Conservation (phyloP, 2,797 vertebrate species). For the Lutjanus campechanus region DNA sequence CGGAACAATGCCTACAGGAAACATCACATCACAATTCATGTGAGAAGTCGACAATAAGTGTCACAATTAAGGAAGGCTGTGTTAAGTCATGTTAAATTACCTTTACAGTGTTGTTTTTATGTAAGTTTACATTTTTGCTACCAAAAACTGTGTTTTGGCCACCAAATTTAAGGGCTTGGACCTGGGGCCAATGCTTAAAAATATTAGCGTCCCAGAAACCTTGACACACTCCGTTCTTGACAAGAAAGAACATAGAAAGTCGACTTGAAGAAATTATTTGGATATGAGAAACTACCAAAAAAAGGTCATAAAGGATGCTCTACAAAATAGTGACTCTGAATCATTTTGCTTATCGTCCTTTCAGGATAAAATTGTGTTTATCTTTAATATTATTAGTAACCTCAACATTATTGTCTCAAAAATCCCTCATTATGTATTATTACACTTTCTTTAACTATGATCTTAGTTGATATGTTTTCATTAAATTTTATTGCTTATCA, state of each 20-base stretch:
- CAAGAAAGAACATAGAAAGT: not conserved
- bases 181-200: too few species aligned
- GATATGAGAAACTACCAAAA: not conserved
- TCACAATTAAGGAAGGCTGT: too few species aligned
- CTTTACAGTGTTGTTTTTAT: too few species aligned
- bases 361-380: not conserved
- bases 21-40: too few species aligned
- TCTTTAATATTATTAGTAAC: not conserved
- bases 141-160: too few species aligned
- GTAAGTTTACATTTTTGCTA: too few species aligned
- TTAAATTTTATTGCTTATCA: not conserved
- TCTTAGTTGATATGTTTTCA: not conserved
- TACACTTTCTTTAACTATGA: not conserved
- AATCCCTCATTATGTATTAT: not conserved
- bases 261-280: not conserved
- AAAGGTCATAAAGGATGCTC: not conserved
- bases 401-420: not conserved
- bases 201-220: not conserved
- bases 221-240: not conserved
- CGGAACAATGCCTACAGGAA: too few species aligned
- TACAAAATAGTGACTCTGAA: constrained; percentile 4
- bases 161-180: too few species aligned
- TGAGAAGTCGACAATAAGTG: too few species aligned
- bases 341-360: not conserved
- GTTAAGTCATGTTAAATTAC: too few species aligned